Percentiles rank a stretch among this genome's conserved stretches.
These are phyloP conservation scores for Torymus aiolomorphi DNA, from an alignment of 2,888 invertebrate genomes.

Conservation along the genomic window DNA sequence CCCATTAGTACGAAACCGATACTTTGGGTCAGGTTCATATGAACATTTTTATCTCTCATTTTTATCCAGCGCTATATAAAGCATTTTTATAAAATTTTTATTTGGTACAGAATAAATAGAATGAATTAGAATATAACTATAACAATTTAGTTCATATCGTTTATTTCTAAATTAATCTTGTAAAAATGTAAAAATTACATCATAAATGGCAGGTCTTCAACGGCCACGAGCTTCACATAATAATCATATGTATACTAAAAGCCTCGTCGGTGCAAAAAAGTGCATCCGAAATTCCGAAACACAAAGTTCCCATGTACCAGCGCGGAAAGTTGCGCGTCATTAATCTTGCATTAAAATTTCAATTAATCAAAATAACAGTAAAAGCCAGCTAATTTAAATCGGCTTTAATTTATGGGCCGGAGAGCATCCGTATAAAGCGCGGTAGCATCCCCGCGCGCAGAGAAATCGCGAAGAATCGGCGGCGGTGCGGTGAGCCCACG, in stretches of 20 bases:
- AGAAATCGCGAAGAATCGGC: constrained; percentile 31
- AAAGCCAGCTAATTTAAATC: neutral
- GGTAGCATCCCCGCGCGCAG: constrained; percentile 25
- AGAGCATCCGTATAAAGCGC: constrained; percentile 9
- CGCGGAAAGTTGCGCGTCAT: no score
- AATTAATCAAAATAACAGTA: constrained; percentile 1
- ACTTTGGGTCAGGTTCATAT: constrained; percentile 32
- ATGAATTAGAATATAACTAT: no score
- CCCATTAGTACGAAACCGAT: constrained; percentile 51
- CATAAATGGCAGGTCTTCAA: no score
- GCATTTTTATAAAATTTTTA: no score
- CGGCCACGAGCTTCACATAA: neutral
- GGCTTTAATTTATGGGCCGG: no score
- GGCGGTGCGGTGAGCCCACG: neutral
- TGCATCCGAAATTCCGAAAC: no score
- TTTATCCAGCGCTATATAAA: neutral
- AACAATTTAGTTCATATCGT: no score
- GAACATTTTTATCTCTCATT: constrained; percentile 6
- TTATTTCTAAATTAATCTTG: no score
- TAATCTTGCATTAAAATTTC: neutral
- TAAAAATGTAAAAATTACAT: no score
- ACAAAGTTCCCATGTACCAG: no score
- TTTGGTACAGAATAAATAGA: no score
- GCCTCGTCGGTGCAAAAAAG: no score
- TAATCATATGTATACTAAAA: neutral